These are phyloP conservation scores for Coenobita brevimanus DNA, from an alignment of 1,140 invertebrate genomes.

Conservation along the genomic window DNA sequence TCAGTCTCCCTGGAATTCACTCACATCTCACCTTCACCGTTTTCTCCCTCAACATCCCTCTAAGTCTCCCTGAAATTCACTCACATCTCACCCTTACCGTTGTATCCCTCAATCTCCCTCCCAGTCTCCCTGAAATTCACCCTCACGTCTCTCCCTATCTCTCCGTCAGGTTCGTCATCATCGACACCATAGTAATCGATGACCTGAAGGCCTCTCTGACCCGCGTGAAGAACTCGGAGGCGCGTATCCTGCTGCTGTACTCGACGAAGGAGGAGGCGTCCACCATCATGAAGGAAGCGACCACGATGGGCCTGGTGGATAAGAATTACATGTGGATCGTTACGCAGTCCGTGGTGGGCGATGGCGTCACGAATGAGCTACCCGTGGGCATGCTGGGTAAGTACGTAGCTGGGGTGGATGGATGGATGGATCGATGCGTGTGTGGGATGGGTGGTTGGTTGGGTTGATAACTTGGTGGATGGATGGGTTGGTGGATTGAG, in stretches of 20 bases:
- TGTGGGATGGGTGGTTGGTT: too few species aligned
- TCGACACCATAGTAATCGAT: constrained; percentile 60
- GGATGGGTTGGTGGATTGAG: too few species aligned
- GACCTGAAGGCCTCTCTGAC: constrained; percentile 73
- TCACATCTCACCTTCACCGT: too few species aligned
- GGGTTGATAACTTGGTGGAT: too few species aligned
- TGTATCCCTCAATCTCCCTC: too few species aligned
- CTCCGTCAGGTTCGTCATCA: constrained; percentile 59
- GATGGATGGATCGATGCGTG: neutral
- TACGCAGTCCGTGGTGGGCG: constrained; percentile 91
- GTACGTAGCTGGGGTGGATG: constrained; percentile 70
- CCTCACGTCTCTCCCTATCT: neutral
- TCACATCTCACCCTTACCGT: too few species aligned
- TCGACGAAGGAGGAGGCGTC: constrained; percentile 82
- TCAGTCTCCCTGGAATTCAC: too few species aligned
- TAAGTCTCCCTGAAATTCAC: too few species aligned
- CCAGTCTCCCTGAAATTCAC: too few species aligned
- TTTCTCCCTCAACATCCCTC: too few species aligned
- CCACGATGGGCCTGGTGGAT: constrained; percentile 88
- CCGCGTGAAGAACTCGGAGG: constrained; percentile 91
- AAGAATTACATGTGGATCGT: constrained; percentile 97
- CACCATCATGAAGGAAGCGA: constrained; percentile 87
- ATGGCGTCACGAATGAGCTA: constrained; percentile 82
- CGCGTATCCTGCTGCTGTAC: constrained; percentile 93
- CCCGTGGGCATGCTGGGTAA: constrained; percentile 94